Evolutionary conservation across 2,888 invertebrate species (phyloP).

Genomic region (Coecobrya sp.): DNA sequence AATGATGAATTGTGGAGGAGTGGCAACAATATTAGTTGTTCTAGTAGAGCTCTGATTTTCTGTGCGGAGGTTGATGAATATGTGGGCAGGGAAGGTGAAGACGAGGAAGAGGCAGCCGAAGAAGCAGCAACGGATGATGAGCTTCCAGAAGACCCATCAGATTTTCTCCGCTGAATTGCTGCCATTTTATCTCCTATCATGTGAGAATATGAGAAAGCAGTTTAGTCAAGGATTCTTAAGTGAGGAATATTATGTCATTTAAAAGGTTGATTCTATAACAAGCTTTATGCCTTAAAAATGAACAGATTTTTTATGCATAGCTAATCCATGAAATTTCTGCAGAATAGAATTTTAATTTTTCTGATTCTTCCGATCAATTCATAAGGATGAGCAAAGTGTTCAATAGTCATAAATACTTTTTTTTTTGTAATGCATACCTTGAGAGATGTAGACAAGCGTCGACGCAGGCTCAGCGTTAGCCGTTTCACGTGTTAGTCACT

Average conservation of each 20-base stretch:
- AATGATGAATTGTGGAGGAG: constrained; percentile 33
- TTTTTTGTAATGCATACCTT: no score
- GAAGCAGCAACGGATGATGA: constrained; percentile 58
- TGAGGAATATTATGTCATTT: no score
- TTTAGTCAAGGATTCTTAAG: no score
- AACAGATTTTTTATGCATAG: no score
- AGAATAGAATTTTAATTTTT: no score
- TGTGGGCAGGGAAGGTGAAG: neutral
- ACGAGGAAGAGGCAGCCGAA: constrained; percentile 33
- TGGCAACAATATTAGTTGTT: neutral
- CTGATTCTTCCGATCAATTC: no score
- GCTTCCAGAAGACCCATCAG: constrained; percentile 86
- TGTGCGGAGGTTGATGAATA: neutral
- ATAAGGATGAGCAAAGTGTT: neutral
- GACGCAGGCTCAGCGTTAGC: constrained; percentile 96
- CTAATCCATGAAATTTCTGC: no score
- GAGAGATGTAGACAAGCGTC: constrained; percentile 96
- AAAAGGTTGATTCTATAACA: no score
- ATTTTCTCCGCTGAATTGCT: constrained; percentile 94
- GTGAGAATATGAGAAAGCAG: no score
- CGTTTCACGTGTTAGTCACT: no score
- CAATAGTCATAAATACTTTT: neutral
- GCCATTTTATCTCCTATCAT: constrained; percentile 96
- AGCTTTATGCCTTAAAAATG: no score
- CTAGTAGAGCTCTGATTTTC: constrained; percentile 51